Percentiles rank a stretch among this genome's conserved stretches.
Conservation (phyloP, 2,888 invertebrate genomes). For the Noctua comes region DNA sequence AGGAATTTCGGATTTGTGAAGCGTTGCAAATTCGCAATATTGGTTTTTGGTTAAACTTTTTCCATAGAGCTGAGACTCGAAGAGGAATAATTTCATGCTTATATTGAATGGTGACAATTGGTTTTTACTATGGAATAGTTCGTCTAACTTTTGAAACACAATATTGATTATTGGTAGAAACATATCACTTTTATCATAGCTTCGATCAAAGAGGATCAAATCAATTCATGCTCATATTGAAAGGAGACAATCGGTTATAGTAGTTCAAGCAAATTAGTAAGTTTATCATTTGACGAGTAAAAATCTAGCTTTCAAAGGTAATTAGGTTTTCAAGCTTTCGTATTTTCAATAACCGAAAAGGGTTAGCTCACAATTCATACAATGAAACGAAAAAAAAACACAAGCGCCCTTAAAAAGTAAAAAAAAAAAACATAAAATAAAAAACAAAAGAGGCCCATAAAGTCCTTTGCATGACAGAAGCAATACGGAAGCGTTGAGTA, state of each 20-base stretch:
- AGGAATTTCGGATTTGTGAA: background rate
- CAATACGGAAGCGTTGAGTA: constrained; percentile 56
- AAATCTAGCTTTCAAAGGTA: background rate
- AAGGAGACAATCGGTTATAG: background rate
- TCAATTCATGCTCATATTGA: background rate
- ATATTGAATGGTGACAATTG: background rate
- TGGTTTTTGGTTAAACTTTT: background rate
- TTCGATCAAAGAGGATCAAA: background rate
- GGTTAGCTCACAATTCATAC: background rate
- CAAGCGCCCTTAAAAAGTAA: background rate
- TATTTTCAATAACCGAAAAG: too few species aligned
- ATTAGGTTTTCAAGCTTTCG: background rate
- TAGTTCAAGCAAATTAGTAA: background rate
- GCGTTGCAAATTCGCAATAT: background rate
- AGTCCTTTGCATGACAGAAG: constrained; percentile 37
- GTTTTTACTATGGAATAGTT: background rate
- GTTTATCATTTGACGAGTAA: background rate
- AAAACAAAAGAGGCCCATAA: background rate
- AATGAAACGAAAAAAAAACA: background rate
- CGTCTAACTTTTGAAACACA: background rate
- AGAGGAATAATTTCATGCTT: background rate
- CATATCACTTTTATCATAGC: background rate
- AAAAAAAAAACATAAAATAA: constrained; percentile 6
- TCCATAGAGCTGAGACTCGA: background rate
- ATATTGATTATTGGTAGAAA: background rate